A percentile compares a stretch with the other conserved stretches of the same genome.
Conservation (phyloP, 2,113 vertebrate genomes). For the Junco hyemalis region DNA sequence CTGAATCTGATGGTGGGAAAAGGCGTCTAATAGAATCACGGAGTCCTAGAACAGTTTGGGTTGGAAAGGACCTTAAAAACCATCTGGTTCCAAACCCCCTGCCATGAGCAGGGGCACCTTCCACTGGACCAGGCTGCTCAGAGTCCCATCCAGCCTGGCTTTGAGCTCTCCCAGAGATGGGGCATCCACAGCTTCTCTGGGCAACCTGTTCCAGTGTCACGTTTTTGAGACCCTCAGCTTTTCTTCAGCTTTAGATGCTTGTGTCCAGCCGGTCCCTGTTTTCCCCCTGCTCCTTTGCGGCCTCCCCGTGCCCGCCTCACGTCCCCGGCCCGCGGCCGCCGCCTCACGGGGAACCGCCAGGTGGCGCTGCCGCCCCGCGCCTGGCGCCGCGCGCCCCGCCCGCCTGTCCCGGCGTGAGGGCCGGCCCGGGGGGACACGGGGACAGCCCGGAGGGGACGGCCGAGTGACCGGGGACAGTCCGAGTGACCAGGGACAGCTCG, state of each 20-base stretch:
- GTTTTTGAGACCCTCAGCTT: not conserved
- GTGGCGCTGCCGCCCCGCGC: not conserved
- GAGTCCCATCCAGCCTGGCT: not conserved
- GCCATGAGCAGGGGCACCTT: not conserved
- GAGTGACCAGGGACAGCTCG: too few species aligned
- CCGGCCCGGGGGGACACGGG: fast-evolving
- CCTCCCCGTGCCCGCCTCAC: not conserved
- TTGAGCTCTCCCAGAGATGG: not conserved
- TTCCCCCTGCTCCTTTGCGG: fast-evolving
- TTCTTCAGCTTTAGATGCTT: not conserved
- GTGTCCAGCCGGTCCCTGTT: not conserved
- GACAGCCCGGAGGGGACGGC: not conserved
- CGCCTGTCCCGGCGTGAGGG: not conserved
- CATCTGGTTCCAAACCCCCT: not conserved
- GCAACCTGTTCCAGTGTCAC: not conserved
- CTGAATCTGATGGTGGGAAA: not conserved
- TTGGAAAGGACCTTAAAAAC: not conserved
- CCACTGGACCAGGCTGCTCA: not conserved
- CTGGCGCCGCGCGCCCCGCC: not conserved
- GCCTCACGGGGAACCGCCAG: not conserved
- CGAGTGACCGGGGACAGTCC: not conserved
- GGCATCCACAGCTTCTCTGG: not conserved
- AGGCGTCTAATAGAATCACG: not conserved
- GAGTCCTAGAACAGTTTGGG: not conserved
- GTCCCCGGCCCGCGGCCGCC: not conserved